Evolutionary conservation across 2,797 vertebrate genomes (phyloP), one percentile per base, ranked within the genome.

Genomic region (Fistularia tabacaria): DNA sequence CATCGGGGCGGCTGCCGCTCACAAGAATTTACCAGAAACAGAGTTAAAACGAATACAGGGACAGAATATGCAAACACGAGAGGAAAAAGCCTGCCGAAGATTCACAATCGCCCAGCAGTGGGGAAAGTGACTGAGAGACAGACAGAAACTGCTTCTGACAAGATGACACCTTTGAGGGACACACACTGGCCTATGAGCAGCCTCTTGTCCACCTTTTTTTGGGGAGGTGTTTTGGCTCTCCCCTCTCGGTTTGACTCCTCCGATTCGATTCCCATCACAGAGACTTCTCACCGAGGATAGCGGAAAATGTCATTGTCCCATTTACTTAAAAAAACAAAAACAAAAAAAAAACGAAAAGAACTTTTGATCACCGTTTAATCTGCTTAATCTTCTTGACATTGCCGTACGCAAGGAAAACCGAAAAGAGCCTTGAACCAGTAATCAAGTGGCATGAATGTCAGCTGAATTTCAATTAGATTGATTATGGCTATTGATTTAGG

Each of bases 121-220:
- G 50, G 45, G 44, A 80, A 73, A 81, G 65, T 69, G 65, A 79
- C 73, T 62, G 75, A 70, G 74, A 83, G 63, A 67, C 43, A 69
- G 76, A 83, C 54, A 64, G 65, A 87, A 88, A 87, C 50, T 10
- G 64, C 76, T 85, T 85, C 59, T 83, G 86, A 88, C 77, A 82
- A 76, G 75, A 43, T 65, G 72, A 73, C 62, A 56, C 70, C 73
- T 83, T 86, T 76, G 64, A 83, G 62, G 73, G 79, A 79, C 39
- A n/a, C n/a, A 1, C 9, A 3, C 49, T 59, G 51, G 57, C 73
- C 78, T 66, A 67, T 81, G 71, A 74, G 65, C 52, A 66, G 57
- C 36, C 71, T 53, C 66, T 83, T 73, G 65, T 77, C 62, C 62
- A 80, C 81, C 84, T 88, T 85, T 87, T 6, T 25, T 3, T n/a